These are phyloP conservation scores for Melanerpes aurifrons DNA, from an alignment of 2,113 vertebrate species.

Conservation along the genomic window DNA sequence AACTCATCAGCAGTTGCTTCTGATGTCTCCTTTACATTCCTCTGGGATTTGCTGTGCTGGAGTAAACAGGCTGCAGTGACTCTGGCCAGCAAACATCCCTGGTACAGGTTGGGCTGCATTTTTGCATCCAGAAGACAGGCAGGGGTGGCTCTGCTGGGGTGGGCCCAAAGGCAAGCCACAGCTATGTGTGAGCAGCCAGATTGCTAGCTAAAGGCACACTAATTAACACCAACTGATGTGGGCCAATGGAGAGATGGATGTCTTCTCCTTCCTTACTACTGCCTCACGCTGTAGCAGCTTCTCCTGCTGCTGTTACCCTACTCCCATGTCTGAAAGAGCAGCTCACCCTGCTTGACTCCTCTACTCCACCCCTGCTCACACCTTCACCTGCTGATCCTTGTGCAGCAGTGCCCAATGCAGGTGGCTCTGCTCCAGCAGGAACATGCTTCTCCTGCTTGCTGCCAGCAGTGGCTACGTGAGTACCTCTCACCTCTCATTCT, in stretches of 20 bases:
- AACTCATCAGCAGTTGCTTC: neutral
- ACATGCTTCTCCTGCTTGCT: neutral
- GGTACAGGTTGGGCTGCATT: slow-evolving; percentile 37
- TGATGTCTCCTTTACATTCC: neutral
- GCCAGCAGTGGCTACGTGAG: accelerated
- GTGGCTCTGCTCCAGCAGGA: neutral
- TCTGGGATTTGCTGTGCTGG: neutral
- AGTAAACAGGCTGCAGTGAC: neutral
- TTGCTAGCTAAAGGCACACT: neutral
- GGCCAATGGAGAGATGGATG: neutral
- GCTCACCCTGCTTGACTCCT: neutral
- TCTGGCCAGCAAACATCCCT: neutral
- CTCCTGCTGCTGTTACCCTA: neutral
- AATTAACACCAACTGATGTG: neutral
- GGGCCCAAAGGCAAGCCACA: slow-evolving; percentile 27
- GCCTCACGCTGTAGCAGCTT: neutral
- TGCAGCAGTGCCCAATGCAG: too few relatives aligned
- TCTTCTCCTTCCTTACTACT: neutral
- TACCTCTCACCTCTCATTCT: neutral
- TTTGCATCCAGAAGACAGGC: neutral
- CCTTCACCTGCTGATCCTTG: neutral
- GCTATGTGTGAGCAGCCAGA: neutral
- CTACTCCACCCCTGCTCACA: neutral
- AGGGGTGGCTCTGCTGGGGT: neutral
- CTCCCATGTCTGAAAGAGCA: neutral